phyloP scores from a whole-genome alignment of 2,113 vertebrate genomes.

The Gymnorhina tibicen region DNA sequence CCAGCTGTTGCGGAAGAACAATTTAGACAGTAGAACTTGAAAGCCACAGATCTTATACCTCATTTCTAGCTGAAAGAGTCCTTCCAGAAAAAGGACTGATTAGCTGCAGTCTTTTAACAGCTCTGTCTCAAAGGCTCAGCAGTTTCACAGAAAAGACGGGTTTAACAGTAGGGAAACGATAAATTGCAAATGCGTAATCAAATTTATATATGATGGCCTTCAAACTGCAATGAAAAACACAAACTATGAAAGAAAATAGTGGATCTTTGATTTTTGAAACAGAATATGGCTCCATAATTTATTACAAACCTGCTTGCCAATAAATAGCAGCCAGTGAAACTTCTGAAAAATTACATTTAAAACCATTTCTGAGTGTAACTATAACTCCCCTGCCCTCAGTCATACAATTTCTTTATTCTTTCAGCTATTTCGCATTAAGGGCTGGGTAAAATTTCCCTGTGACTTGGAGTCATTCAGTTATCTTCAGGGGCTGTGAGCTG shows the following conservation, averaged over 20 bases:
- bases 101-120: background rate
- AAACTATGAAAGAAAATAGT: background rate
- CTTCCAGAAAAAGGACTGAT: conserved; percentile 8
- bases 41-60: conserved; percentile 47
- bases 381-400: background rate
- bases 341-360: background rate
- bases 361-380: background rate
- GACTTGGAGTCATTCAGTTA: background rate
- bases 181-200: background rate
- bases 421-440: background rate
- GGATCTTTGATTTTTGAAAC: background rate
- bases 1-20: conserved; percentile 73
- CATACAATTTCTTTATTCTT: background rate
- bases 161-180: background rate
- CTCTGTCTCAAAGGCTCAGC: background rate
- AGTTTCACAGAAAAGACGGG: background rate
- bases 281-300: background rate
- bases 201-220: background rate
- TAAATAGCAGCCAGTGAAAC: background rate
- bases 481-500: background rate
- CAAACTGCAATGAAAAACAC: background rate
- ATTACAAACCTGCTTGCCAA: background rate
- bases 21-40: conserved; percentile 60
- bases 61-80: background rate
- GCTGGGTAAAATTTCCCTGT: background rate